A percentile compares a stretch with the other conserved stretches of the same genome.
Evolutionary conservation across 92 coral and sea anemone species (phyloP).

Genomic region (Zoanthus gigantus): DNA sequence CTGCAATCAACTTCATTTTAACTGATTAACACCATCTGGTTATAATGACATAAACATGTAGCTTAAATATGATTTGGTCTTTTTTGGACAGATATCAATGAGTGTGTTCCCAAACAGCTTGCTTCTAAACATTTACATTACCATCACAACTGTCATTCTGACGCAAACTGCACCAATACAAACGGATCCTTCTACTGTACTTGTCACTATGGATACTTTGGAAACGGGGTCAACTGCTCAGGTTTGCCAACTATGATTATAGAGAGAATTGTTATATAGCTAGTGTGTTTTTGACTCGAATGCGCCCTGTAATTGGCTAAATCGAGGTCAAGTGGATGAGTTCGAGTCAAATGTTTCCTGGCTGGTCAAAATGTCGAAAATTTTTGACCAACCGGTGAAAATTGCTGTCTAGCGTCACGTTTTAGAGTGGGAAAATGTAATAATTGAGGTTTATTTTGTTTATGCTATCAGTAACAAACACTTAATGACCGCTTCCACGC

Average conservation of each 20-base stretch:
- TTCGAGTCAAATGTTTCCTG: no score
- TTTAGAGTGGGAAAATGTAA: no score
- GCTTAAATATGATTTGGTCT: background rate
- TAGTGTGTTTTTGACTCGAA: no score
- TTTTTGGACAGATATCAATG: constrained; percentile 65
- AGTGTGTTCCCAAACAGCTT: constrained; percentile 43
- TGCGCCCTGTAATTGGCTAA: no score
- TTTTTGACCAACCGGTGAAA: background rate
- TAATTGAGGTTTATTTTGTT: no score
- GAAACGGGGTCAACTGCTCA: constrained; percentile 34
- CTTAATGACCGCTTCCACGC: no score
- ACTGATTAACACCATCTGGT: no score
- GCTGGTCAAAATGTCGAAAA: background rate
- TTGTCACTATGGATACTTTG: constrained; percentile 23
- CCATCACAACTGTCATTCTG: background rate
- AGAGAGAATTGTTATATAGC: no score
- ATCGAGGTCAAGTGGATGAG: no score
- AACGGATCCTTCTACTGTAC: constrained; percentile 30
- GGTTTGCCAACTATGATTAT: background rate
- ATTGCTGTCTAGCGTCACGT: background rate
- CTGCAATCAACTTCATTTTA: no score
- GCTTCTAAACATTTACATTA: constrained; percentile 41
- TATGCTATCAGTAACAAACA: background rate
- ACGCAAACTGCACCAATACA: constrained; percentile 9
- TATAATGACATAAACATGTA: no score